Evolutionary conservation across 2,797 vertebrate species (phyloP).

Genomic region (Chiroxiphia lanceolata): DNA sequence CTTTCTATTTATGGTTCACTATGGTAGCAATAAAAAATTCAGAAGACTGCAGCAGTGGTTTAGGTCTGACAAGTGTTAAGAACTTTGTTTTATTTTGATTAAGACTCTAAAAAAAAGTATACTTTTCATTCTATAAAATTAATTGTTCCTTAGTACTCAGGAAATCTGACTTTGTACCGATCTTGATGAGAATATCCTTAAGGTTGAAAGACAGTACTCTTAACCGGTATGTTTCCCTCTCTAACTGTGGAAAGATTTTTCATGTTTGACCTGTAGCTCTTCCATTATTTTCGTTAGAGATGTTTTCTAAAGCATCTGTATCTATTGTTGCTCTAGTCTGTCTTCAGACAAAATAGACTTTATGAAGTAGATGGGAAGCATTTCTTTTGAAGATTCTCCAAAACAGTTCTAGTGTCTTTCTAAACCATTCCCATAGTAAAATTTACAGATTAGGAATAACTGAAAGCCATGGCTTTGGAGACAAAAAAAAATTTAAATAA

Average conservation of each 20-base stretch:
- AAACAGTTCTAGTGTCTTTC: not conserved
- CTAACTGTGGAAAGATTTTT: not conserved
- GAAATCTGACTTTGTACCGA: not conserved
- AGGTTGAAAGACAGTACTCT: conserved; percentile 22
- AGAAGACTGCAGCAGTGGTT: not conserved
- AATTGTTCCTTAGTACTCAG: not conserved
- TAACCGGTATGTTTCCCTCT: not conserved
- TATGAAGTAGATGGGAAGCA: not conserved
- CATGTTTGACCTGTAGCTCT: not conserved
- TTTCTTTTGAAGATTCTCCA: not conserved
- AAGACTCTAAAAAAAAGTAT: not conserved
- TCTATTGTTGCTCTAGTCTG: not conserved
- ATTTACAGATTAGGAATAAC: not conserved
- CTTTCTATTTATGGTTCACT: not conserved
- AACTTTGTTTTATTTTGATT: not conserved
- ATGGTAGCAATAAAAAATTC: not conserved
- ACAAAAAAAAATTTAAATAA: not conserved
- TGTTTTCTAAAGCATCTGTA: not conserved
- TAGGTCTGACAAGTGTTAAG: not conserved
- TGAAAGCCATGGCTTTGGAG: not conserved
- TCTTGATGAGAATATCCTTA: not conserved
- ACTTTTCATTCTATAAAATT: not conserved
- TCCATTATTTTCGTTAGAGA: not conserved
- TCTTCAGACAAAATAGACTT: not conserved
- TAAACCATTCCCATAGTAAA: not conserved